Evolutionary conservation across 2,113 vertebrate species (phyloP).

Genomic region (Zapornia atra): DNA sequence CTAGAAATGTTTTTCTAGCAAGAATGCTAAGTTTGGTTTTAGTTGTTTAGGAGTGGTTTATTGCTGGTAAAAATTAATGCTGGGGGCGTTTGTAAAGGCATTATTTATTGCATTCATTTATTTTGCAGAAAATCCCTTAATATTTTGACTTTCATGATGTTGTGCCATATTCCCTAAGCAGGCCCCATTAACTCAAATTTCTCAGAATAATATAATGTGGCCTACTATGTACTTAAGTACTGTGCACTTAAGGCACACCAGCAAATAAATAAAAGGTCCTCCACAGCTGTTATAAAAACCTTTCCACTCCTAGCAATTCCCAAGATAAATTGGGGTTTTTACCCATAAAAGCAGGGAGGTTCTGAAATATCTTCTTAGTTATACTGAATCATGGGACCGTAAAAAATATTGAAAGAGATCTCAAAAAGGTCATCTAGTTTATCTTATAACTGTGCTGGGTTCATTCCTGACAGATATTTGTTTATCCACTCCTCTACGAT

Average conservation of each 20-base stretch:
- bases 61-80: neutral
- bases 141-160: neutral
- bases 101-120: neutral
- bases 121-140: neutral
- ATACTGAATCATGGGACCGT: neutral
- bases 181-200: neutral
- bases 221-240: neutral
- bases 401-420: neutral
- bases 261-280: neutral
- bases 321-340: neutral
- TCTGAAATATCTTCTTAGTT: neutral
- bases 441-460: neutral
- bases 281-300: neutral
- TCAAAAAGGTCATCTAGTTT: neutral
- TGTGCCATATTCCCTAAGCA: neutral
- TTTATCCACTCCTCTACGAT: conserved; percentile 21
- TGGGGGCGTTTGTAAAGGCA: neutral
- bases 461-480: conserved; percentile 14
- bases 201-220: neutral
- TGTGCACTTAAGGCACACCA: neutral
- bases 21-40: neutral
- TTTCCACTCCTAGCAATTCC: neutral
- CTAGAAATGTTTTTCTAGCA: neutral
- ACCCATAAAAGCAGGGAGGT: neutral
- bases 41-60: neutral